A percentile compares a stretch with the other conserved stretches of the same genome.
Conservation (phyloP, 2,113 vertebrate genomes). For the Melierax canorus region DNA sequence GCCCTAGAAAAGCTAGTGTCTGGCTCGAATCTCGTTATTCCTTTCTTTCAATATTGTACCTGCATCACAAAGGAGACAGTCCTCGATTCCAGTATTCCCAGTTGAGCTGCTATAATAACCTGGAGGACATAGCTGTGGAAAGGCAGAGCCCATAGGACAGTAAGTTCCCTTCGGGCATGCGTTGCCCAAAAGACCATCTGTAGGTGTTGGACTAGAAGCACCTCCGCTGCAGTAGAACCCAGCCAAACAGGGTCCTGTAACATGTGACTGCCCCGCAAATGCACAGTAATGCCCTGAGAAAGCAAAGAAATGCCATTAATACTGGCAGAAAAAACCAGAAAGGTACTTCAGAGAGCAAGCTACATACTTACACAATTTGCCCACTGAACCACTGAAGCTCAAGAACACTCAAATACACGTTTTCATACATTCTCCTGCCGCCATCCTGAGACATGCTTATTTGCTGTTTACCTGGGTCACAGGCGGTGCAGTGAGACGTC, state of each 20-base stretch:
- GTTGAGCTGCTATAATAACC: conserved; percentile 79
- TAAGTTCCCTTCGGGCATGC: conserved; percentile 80
- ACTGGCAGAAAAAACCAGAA: background rate
- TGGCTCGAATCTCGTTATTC: rapidly evolving
- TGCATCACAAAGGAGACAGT: conserved; percentile 80
- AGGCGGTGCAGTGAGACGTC: conserved; percentile 77
- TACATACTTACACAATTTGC: too few relatives aligned
- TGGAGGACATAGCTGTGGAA: conserved; percentile 74
- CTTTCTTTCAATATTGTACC: conserved; percentile 46
- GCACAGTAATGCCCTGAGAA: conserved; percentile 79
- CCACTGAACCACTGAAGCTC: background rate
- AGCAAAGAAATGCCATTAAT: background rate
- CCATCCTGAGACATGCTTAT: background rate
- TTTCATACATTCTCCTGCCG: background rate
- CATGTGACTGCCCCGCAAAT: conserved; percentile 56
- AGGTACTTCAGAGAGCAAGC: background rate
- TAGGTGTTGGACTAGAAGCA: conserved; percentile 66
- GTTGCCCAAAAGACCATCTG: conserved; percentile 70
- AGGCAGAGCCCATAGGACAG: conserved; percentile 76
- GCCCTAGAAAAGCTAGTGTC: background rate
- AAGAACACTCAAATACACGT: rapidly evolving
- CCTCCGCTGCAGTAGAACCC: conserved; percentile 80
- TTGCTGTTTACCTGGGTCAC: conserved; percentile 80
- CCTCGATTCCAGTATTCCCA: conserved; percentile 65
- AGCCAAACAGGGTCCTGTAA: conserved; percentile 73